These are phyloP conservation scores for Drosophila kuntzei DNA, from an alignment of 2,888 invertebrate genomes.

Conservation along the genomic window DNA sequence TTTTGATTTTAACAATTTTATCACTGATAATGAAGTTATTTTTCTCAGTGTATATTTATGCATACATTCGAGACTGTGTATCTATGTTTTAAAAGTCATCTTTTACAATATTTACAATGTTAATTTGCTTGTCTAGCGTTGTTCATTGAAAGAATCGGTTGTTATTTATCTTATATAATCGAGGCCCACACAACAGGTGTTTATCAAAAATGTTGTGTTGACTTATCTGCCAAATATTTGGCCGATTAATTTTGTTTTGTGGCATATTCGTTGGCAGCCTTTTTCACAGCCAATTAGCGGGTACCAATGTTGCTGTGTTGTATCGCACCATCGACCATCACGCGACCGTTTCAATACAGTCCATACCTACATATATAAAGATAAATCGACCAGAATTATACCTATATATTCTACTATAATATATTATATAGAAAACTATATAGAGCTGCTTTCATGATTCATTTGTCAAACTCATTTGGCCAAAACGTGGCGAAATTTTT, in stretches of 20 bases:
- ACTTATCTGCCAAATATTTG: constrained; percentile 66
- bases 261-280: constrained; percentile 59
- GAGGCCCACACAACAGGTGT: constrained; percentile 52
- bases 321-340: constrained; percentile 34
- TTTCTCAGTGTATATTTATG: background rate
- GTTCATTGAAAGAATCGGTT: constrained; percentile 3
- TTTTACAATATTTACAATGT: background rate
- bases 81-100: background rate
- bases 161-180: constrained; percentile 19
- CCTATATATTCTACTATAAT: constrained; percentile 21
- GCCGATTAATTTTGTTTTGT: constrained; percentile 59
- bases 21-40: background rate
- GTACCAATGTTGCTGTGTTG: constrained; percentile 25
- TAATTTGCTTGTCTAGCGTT: constrained; percentile 4
- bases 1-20: too few relatives aligned
- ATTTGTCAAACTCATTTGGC: constrained; percentile 55
- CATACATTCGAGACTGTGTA: background rate
- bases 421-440: constrained; percentile 40
- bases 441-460: constrained; percentile 56
- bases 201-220: constrained; percentile 57
- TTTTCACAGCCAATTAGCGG: constrained; percentile 62
- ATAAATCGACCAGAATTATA: constrained; percentile 38
- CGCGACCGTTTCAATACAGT: constrained; percentile 41
- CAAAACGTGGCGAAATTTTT: constrained; percentile 59
- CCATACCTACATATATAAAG: constrained; percentile 23